Evolutionary conservation across 2,888 invertebrate genomes (phyloP), one percentile per base, ranked within the genome.

Genomic region (Protodeltote pygarga): DNA sequence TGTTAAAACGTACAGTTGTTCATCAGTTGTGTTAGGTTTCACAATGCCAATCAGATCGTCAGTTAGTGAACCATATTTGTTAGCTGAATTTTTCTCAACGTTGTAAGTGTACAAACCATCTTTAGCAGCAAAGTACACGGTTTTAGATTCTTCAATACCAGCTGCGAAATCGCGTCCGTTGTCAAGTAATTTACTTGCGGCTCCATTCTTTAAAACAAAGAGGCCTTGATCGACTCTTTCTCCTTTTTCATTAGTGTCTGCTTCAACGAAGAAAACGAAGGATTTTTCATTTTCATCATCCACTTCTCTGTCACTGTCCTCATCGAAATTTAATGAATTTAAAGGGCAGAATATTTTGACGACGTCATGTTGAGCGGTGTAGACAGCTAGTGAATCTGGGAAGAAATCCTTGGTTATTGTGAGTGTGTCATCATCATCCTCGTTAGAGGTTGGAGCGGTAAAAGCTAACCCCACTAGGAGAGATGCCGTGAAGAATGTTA

Each of bases 1-100:
- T 3, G 83, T 84, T 0, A 90, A 29, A 11, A 82, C 77, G 54
- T 85, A 90, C 1, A 89, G n/a, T n/a, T n/a, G n/a, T n/a, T n/a
- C 13, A 21, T 83, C 82, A 11, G 72, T 70, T 1, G 68, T 67
- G 24, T 83, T 84, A 0, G 50, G 64, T 63, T 79, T 78, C 5
- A 72, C 81, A 3, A 87, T 73, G 3, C 64, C 60, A 1, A 83
- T 77, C 1, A 85, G 62, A 17, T 63, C 78, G 14, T 87, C 85
- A 5, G 71, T 75, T 0, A 85, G 8, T 1, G 77, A 48, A 0
- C 85, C 85, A 19, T 79, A 85, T 68, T 85, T 85, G 0, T 72
- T 71, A 20, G 82, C 79, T 10, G 38, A 61, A 5, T 71, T 73
- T 2, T 65, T 41, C 5, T 60, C 28, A 2, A 17, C 38, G 23